phyloP scores from a whole-genome alignment of 2,797 vertebrate species.

The Benthosema pterotum region DNA sequence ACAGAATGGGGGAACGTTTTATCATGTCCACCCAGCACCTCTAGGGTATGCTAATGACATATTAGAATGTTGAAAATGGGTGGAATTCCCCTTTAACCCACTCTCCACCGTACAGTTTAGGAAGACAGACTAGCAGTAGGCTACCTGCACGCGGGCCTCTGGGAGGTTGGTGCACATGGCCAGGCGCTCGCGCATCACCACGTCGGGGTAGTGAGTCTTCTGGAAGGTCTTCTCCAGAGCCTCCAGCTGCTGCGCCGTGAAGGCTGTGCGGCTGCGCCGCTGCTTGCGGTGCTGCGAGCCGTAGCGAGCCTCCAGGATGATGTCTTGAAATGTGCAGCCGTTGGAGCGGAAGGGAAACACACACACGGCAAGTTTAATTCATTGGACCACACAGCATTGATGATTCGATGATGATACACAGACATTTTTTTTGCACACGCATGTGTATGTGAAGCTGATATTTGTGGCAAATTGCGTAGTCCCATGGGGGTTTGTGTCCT shows the following conservation, averaged over 20 bases:
- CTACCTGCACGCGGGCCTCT: constrained; percentile 95
- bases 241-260: constrained; percentile 95
- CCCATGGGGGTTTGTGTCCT: too few relatives aligned
- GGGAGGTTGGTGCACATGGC: constrained; percentile 98
- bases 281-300: constrained; percentile 98
- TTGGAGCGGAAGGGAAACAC: constrained; percentile 85
- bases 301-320: constrained; percentile 99
- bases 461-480: too few relatives aligned
- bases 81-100: too few relatives aligned
- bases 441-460: too few relatives aligned
- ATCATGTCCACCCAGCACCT: too few relatives aligned
- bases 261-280: constrained; percentile 93
- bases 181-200: constrained; percentile 95
- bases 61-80: too few relatives aligned
- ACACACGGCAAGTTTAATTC: constrained; percentile 90
- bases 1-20: too few relatives aligned
- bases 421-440: too few relatives aligned
- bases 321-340: constrained; percentile 99
- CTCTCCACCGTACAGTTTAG: too few relatives aligned
- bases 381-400: constrained; percentile 38
- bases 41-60: too few relatives aligned
- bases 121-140: too few relatives aligned
- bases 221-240: constrained; percentile 97
- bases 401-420: background rate
- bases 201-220: constrained; percentile 98